Evolutionary conservation across 1,140 invertebrate genomes (phyloP).

Genomic region (Apis dorsata): DNA sequence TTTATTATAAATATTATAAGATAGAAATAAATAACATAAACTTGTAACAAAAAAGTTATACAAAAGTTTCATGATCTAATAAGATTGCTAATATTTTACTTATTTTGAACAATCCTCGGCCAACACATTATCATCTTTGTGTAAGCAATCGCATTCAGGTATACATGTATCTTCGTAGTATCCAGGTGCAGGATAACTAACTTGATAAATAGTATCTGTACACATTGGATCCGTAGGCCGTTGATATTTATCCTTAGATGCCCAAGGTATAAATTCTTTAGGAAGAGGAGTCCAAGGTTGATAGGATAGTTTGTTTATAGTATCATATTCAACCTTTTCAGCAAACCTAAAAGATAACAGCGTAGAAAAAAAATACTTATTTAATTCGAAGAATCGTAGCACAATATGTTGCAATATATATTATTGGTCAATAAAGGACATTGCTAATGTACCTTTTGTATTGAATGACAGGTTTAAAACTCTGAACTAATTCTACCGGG

Average conservation of each 20-base stretch:
- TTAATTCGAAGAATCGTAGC: background rate
- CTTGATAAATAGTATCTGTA: slow-evolving; percentile 77
- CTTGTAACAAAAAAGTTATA: background rate
- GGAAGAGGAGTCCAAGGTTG: slow-evolving; percentile 75
- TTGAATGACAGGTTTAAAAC: slow-evolving; percentile 68
- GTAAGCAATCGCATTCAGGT: background rate
- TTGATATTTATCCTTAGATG: slow-evolving; percentile 72
- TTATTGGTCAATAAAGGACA: no score
- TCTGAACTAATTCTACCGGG: slow-evolving; percentile 51
- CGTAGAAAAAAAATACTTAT: background rate
- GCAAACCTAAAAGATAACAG: slow-evolving; percentile 73
- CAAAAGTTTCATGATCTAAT: background rate
- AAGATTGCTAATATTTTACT: background rate
- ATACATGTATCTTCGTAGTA: slow-evolving; percentile 70
- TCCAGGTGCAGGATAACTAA: slow-evolving; percentile 79
- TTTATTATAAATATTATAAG: background rate
- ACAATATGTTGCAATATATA: background rate
- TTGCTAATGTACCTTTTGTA: slow-evolving; percentile 66
- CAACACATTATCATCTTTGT: background rate
- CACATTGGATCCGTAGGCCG: slow-evolving; percentile 75
- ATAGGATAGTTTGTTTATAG: slow-evolving; percentile 82
- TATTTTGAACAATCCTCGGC: background rate
- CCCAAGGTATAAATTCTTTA: slow-evolving; percentile 77
- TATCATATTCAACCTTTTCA: slow-evolving; percentile 81
- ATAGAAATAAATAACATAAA: background rate